Base-by-base conservation (phyloP, 2,888 invertebrate species). In the Pherbina coryleti region DNA sequence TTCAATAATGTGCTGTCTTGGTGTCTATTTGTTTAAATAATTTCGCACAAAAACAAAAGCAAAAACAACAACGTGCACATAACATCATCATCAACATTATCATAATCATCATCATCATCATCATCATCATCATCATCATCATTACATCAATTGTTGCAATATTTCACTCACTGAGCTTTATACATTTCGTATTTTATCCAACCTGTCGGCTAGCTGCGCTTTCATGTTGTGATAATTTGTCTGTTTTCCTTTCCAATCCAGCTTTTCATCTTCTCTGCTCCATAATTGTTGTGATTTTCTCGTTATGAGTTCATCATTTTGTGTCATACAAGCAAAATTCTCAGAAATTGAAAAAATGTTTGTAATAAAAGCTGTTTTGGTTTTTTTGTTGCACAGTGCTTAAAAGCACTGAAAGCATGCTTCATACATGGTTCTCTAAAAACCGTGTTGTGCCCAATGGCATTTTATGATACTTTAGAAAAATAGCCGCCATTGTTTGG, bases 11-110 rank as follows among this genome's bases (percentile, higher is more conserved):
- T 67, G 67, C 22, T 19, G 66, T 34, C 34, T 37, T 66, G 66
- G 66, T 66, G 66, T 66, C 66, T 37, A 66, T 66, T 66, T 66
- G 66, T 64, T 64, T 64, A 3, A 34, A 31, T 9, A 64, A 64
- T 64, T 64, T 31, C 44, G 44, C 44, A 11, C 44, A 44, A 28
- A 9, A 64, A 17, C 34, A 64, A 34, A 11, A 62, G 5, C 62
- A 64, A 34, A n/a, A 4, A 67, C 22, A 19, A 66, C 66, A 19
- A 37, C 31, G n/a, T 66, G 28, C 4, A 17, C 34, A 34, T 7
- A n/a, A 5, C 19, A 9, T 34, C 5, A 31, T 37, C 17, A 17
- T 66, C n/a, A n/a, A n/a, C n/a, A n/a, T n/a, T n/a, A n/a, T n/a
- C n/a, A n/a, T n/a, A n/a, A n/a, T n/a, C n/a, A n/a, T n/a, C n/a